Base-by-base conservation (phyloP, 2,113 vertebrate species). In the Phylloscopus whistleri region DNA sequence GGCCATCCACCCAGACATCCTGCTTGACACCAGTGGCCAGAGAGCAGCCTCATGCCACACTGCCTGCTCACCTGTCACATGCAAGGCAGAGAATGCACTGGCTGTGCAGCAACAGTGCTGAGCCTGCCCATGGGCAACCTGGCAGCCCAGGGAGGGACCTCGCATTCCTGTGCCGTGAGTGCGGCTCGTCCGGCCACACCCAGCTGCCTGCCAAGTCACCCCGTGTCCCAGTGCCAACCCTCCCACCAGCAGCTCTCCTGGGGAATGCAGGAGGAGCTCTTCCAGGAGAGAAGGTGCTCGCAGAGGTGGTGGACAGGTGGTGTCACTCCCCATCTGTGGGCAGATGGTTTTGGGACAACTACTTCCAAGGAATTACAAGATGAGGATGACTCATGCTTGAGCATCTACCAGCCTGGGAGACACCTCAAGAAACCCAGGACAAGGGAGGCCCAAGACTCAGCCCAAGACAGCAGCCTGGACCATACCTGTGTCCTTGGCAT, bases 111-210 rank as follows among this genome's bases (percentile, higher is more conserved):
- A 1, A 1, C 2, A 46, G 26, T 1, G 2, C 89, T 3, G 11
- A 58, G 23, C 94, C 80, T 78, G 51, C 66, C 48, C 2, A 1
- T 22, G 11, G 74, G 64, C 60, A n/a, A 2, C 68, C 69, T 15
- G 0, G 1, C 24, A 83, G 62, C 78, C 44, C 83, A 16, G 55
- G 53, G 46, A 68, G 41, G 35, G n/a, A 39, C 7, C 1, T 11
- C 9, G 1, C 90, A 88, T 88, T 88, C 82, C 33, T 90, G 31
- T 58, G 70, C 63, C 28, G 0, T 80, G 79, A 85, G 49, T 2
- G 23, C 3, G 3, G 33, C 62, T 89, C 1, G 0, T 58, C 55
- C 2, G 0, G 76, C 76, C 5, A 0, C 72, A 28, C 74, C 84
- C 92, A 46, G 67, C 67, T 52, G 51, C 76, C 89, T 49, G 81